Conservation (phyloP, 2,113 vertebrate species). For the Brachionichthys hirsutus region DNA sequence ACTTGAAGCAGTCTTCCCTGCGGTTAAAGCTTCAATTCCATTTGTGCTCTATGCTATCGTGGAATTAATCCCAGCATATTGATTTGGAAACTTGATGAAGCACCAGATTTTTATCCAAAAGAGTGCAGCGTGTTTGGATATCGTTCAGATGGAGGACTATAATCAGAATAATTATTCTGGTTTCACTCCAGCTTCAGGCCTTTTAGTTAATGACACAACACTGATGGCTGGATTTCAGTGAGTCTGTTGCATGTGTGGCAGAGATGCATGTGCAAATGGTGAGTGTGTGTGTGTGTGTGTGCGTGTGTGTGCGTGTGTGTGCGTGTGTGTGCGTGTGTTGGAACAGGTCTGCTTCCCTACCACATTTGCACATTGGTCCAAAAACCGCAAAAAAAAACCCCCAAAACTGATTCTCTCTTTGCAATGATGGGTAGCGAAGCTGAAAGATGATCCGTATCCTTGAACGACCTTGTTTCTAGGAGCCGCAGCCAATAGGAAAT, state of each 20-base stretch:
- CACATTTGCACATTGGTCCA: conserved; percentile 1
- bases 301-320: conserved; percentile 22
- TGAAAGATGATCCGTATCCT: conserved; percentile 21
- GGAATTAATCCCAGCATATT: conserved; percentile 36
- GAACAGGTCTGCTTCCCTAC: background rate
- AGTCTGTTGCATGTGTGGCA: conserved; percentile 21
- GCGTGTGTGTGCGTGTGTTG: background rate
- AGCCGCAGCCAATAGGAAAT: conserved; percentile 1
- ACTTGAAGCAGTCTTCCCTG: conserved; percentile 1
- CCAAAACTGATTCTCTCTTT: conserved; percentile 13
- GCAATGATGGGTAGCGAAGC: conserved; percentile 7
- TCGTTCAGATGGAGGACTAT: conserved; percentile 53
- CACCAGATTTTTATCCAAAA: conserved; percentile 59
- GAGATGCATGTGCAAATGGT: conserved; percentile 11
- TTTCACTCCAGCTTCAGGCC: conserved; percentile 57
- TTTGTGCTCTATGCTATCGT: conserved; percentile 25
- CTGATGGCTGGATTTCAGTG: conserved; percentile 48
- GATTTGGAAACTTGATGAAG: conserved; percentile 40
- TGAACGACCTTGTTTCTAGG: conserved; percentile 9
- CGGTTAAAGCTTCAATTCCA: conserved; percentile 9
- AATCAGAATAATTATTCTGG: conserved; percentile 71
- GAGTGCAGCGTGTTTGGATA: conserved; percentile 58
- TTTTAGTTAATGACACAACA: conserved; percentile 66
- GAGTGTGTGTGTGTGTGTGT: conserved; percentile 12
- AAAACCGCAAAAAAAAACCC: background rate